Base-by-base conservation (phyloP, 1,140 invertebrate species). In the Stratiolaelaps scimitus region DNA sequence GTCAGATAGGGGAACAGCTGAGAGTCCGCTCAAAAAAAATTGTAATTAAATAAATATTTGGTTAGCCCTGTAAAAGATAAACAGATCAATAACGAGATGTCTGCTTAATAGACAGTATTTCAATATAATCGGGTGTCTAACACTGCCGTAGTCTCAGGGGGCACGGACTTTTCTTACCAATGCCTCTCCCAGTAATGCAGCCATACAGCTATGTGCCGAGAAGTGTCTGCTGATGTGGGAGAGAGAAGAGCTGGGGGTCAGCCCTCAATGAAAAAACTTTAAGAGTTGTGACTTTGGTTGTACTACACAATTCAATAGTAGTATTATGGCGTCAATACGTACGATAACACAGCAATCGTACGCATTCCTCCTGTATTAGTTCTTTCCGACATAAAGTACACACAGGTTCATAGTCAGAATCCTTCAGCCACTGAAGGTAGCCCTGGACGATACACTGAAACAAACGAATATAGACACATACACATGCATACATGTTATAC, bases 341-440 rank as follows among this genome's bases (percentile, higher is more conserved):
- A 81, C 80, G 88, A 76, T 91, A 92, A 77, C 90, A 92, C 53
- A 85, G 83, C 64, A 93, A 78, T 70, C 89, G 80, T 68, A 96
- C 84, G 78, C 91, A 94, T 74, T 92, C 88, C 67, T 85, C 84
- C 70, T 84, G 81, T 68, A 80, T 82, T 65, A 97, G 78, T 68
- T 83, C 82, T 71, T 85, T 83, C 29, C 83, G 83, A 75, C 93
- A 97, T 15, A 97, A 77, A 71, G 82, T 82, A 79, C 93, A 98
- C 69, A 85, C 83, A 26, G 90, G 85, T 77, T 91, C 88, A 76
- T 92, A 97, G 75, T 94, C 92, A 75, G 89, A 92, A 75, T 98
- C 93, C 79, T 95, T 87, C 47, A 98, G 80, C 95, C 94, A 98
- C 75, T 92, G 85, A 56, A 97, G 76, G 79, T 98, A 98, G 1